A percentile compares a stretch with the other conserved stretches of the same genome.
Conservation (phyloP, 23 tunicate species). For the Clavelina lepadiformis region DNA sequence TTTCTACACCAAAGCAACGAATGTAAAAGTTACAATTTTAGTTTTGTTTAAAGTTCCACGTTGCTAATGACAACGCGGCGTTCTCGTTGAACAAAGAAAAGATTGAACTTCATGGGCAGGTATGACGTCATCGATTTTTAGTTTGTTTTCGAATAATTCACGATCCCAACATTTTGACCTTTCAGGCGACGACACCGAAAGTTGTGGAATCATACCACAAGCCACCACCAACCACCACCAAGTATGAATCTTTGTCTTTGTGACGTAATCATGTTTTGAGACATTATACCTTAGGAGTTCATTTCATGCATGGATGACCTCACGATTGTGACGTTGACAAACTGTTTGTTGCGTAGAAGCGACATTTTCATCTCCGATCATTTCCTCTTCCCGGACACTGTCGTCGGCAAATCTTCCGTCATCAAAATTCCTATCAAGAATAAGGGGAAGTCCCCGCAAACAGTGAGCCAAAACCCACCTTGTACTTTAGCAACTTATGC, state of each 20-base stretch:
- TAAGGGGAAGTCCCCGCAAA: conserved; percentile 55
- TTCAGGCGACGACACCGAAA: too few species aligned
- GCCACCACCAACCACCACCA: too few species aligned
- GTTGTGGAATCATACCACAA: too few species aligned
- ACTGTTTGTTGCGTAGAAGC: conserved; percentile 4
- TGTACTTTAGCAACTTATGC: too few species aligned
- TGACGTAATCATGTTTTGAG: too few species aligned
- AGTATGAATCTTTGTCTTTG: too few species aligned
- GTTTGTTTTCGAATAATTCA: too few species aligned
- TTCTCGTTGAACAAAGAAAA: conserved; percentile 41
- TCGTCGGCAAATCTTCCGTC: conserved; percentile 28
- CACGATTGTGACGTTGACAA: too few species aligned
- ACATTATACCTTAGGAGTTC: too few species aligned
- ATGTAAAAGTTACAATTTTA: background rate
- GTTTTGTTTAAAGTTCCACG: conserved; percentile 54
- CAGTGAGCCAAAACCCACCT: conserved; percentile 35
- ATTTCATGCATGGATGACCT: too few species aligned
- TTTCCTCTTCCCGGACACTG: conserved; percentile 39
- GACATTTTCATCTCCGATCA: conserved; percentile 64
- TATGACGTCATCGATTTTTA: too few species aligned
- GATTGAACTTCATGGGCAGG: conserved; percentile 62
- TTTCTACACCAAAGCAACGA: background rate
- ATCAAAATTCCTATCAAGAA: conserved; percentile 78
- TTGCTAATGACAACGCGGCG: conserved; percentile 49
- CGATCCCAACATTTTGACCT: background rate